These are phyloP conservation scores for Andricus grossulariae DNA, from an alignment of 1,140 invertebrate species.

Conservation along the genomic window DNA sequence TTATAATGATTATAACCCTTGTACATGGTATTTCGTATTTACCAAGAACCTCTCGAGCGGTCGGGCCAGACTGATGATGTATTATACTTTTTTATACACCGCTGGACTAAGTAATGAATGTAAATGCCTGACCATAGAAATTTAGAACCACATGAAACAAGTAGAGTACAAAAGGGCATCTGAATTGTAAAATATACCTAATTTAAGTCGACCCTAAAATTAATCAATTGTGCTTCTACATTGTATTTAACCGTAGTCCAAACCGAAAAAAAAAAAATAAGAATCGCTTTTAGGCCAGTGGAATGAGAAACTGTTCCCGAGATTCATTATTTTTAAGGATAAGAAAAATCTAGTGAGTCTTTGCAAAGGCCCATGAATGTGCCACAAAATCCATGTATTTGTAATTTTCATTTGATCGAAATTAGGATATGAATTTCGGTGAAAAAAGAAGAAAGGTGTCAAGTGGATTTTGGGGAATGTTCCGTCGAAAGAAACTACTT, in stretches of 20 bases:
- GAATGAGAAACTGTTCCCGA: conserved; percentile 17
- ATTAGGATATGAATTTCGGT: no score
- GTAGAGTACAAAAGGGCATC: conserved; percentile 62
- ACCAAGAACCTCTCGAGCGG: conserved; percentile 33
- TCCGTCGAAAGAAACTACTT: conserved; percentile 43
- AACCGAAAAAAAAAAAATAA: no score
- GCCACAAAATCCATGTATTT: no score
- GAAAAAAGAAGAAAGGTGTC: no score
- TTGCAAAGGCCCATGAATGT: no score
- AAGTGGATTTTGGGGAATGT: neutral
- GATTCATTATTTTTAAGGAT: no score
- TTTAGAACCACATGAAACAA: conserved; percentile 61
- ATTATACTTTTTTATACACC: conserved; percentile 72
- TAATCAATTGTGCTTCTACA: conserved; percentile 41
- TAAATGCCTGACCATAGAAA: conserved; percentile 66
- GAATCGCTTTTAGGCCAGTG: conserved; percentile 48
- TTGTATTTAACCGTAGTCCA: conserved; percentile 43
- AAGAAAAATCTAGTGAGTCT: no score
- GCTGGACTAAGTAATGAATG: conserved; percentile 62
- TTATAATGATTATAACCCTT: conserved; percentile 35
- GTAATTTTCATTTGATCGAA: neutral
- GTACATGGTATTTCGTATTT: conserved; percentile 33
- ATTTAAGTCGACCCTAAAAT: neutral
- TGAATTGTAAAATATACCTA: conserved; percentile 64
- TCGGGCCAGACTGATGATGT: conserved; percentile 70